phyloP scores from a whole-genome alignment of 1,140 invertebrate genomes.

The Heliconius himera region DNA sequence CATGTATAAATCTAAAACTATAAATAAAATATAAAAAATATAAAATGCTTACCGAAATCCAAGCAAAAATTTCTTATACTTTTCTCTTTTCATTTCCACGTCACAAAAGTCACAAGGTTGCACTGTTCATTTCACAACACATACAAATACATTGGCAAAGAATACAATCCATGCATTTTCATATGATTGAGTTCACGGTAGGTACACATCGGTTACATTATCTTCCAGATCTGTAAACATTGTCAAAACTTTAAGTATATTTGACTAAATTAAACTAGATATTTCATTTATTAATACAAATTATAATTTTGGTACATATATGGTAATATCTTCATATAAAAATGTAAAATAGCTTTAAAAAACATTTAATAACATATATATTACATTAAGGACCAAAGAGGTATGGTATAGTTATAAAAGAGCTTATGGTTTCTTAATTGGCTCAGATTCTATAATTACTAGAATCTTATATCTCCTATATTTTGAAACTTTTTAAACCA shows the following conservation, averaged over 20 bases:
- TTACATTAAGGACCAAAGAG: too few species aligned
- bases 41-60: conserved; percentile 59
- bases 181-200: conserved; percentile 28
- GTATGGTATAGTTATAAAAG: too few species aligned
- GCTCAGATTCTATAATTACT: background rate
- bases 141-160: conserved; percentile 28
- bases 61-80: conserved; percentile 61
- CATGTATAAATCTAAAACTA: too few species aligned
- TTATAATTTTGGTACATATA: background rate
- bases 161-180: conserved; percentile 50
- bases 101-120: conserved; percentile 47
- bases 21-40: background rate
- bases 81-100: conserved; percentile 79
- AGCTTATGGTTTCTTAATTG: background rate
- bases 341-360: background rate
- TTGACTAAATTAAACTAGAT: too few species aligned
- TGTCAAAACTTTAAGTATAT: background rate
- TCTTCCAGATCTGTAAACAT: conserved; percentile 25
- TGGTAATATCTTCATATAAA: background rate
- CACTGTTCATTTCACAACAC: conserved; percentile 64
- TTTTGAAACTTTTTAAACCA: background rate
- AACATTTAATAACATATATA: background rate
- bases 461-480: background rate
- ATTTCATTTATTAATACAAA: too few species aligned
- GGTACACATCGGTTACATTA: conserved; percentile 26